Evolutionary conservation across 2,888 invertebrate genomes (phyloP), one percentile per base, ranked within the genome.

Genomic region (Bursaphelenchus okinawaensis): DNA sequence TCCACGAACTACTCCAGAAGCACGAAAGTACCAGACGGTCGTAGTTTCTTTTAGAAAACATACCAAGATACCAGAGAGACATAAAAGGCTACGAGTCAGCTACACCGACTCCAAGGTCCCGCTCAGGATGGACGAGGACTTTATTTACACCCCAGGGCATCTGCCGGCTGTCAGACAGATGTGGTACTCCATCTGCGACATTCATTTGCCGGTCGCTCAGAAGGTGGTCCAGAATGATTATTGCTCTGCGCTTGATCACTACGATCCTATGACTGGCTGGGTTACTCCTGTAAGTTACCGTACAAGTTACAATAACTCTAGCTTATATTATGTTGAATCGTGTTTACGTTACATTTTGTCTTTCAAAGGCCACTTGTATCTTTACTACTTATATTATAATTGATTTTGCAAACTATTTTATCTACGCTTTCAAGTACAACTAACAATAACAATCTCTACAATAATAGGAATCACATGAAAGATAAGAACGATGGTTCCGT

Each of bases 11-110:
- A 89, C 91, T 70, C 89, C 89, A 4, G 85, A 85, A 1, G 87
- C 93, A 1, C 88, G 91, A 74, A 88, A 88, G 61, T 94, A 91
- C 83, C 96, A 98, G 85, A 90, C 90, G 2, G 50, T 82, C 7
- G 77, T 80, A 75, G 79, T 80, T 9, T 70, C 78, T 7, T 77
- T 79, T 60, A 59, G 79, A 52, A 72, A 77, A 31, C 74, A 81
- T 65, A 70, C 70, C 19, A 74, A 69, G 54, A 80, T 80, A 68
- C 80, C 80, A 8, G 80, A 80, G 63, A 65, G 77, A 19, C 75
- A 76, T 62, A 65, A n/a, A 4, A 12, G 40, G n/a, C 40, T 40
- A 16, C 12, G 80, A 29, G 67, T 80, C 57, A 80, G 77, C 55
- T 74, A 75, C 16, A 68, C 69, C 9, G 24, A 62, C 26, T 4